Evolutionary conservation across 2,113 vertebrate genomes (phyloP).

Genomic region (Herpetotheres cachinnans): DNA sequence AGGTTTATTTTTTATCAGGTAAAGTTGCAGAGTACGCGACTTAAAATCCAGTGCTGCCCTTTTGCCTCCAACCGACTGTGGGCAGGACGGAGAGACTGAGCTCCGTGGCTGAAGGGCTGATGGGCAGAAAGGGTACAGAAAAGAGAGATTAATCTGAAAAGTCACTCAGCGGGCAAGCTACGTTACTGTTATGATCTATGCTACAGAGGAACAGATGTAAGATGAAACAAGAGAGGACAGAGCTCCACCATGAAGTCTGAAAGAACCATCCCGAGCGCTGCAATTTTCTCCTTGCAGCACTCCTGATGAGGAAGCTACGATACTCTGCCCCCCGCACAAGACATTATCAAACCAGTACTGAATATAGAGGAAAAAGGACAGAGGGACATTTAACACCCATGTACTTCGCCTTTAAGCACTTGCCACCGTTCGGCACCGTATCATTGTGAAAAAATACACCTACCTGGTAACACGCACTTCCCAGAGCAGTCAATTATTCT

Average conservation of each 20-base stretch:
- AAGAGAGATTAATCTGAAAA: neutral
- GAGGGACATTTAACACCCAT: neutral
- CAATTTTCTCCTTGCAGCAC: neutral
- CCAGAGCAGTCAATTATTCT: conserved; percentile 88
- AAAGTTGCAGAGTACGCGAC: neutral
- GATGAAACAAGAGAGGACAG: neutral
- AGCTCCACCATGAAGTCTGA: neutral
- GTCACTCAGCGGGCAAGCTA: neutral
- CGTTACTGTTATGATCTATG: neutral
- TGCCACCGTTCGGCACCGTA: neutral
- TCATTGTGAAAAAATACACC: neutral
- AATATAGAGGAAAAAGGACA: neutral
- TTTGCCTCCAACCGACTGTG: neutral
- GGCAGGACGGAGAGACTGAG: neutral
- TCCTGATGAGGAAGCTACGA: fast-evolving
- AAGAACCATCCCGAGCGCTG: neutral
- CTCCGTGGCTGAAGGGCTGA: fast-evolving
- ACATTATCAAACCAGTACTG: neutral
- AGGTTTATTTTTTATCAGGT: neutral
- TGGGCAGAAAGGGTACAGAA: neutral
- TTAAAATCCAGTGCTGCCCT: neutral
- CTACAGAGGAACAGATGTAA: neutral
- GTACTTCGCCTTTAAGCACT: neutral
- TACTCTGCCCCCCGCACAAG: neutral
- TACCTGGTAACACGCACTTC: conserved; percentile 92